Percentiles rank a stretch among this genome's conserved stretches.
These are phyloP conservation scores for Psephotus haematonotus DNA, from an alignment of 2,113 vertebrate genomes.

Conservation along the genomic window DNA sequence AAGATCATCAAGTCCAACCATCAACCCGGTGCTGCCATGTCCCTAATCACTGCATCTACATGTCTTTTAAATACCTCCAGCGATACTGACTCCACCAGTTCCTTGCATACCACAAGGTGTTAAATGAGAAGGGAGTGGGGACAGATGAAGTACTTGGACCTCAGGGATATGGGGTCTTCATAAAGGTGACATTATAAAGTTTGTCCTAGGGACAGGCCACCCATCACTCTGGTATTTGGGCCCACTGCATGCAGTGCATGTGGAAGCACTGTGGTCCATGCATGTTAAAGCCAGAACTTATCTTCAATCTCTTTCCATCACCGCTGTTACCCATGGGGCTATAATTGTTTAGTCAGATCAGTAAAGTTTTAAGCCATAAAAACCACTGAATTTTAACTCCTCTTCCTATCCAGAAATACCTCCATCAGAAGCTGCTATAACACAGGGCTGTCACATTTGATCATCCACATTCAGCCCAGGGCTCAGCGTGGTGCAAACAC, in stretches of 20 bases:
- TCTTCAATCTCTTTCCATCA: not conserved
- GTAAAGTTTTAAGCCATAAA: not conserved
- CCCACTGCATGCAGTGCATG: not conserved
- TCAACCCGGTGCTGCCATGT: not conserved
- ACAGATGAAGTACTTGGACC: not conserved
- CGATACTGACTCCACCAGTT: not conserved
- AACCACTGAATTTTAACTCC: not conserved
- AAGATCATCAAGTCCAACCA: fast-evolving
- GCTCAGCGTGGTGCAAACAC: not conserved
- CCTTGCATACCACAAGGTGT: not conserved
- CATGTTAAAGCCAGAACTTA: not conserved
- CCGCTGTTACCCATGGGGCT: not conserved
- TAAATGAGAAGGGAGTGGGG: not conserved
- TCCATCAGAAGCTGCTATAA: not conserved
- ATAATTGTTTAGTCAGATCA: not conserved
- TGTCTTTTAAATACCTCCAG: not conserved
- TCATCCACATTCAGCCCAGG: not conserved
- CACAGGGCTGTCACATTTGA: not conserved
- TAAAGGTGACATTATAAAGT: not conserved
- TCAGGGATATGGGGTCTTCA: not conserved
- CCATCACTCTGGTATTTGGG: not conserved
- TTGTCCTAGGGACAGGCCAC: not conserved
- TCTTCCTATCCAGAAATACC: not conserved
- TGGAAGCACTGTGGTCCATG: not conserved
- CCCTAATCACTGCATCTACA: not conserved